Evolutionary conservation across 1,140 invertebrate species (phyloP).

Genomic region (Heliconius hewitsoni): DNA sequence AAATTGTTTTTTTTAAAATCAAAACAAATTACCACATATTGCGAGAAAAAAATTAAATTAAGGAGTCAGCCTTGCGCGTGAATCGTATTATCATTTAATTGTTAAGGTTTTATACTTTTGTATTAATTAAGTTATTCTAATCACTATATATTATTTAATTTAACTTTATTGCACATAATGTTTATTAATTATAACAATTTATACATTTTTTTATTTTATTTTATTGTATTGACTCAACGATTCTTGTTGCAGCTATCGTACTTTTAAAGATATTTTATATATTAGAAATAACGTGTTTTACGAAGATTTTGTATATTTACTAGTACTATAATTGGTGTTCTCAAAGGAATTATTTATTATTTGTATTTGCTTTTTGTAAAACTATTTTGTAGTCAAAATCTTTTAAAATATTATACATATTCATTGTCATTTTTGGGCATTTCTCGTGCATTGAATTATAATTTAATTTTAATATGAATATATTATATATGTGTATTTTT

Average conservation of each 20-base stretch:
- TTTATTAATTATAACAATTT: neutral
- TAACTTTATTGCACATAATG: neutral
- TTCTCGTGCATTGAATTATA: neutral
- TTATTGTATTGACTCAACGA: neutral
- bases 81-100: neutral
- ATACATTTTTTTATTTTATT: neutral
- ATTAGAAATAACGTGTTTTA: neutral
- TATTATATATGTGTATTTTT: neutral
- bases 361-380: too few relatives aligned
- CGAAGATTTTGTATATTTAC: neutral
- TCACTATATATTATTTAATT: neutral
- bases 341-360: neutral
- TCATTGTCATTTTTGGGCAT: neutral
- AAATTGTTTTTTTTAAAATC: neutral
- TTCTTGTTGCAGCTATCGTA: neutral
- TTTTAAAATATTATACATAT: neutral
- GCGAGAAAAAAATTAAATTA: neutral
- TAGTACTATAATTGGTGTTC: too few relatives aligned
- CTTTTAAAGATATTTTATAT: neutral
- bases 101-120: constrained; percentile 31
- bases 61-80: neutral
- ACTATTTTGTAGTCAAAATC: too few relatives aligned
- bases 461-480: neutral
- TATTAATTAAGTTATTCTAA: constrained; percentile 1
- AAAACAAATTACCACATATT: neutral